These are phyloP conservation scores for Gobius niger DNA, from an alignment of 2,113 vertebrate genomes.

Conservation along the genomic window DNA sequence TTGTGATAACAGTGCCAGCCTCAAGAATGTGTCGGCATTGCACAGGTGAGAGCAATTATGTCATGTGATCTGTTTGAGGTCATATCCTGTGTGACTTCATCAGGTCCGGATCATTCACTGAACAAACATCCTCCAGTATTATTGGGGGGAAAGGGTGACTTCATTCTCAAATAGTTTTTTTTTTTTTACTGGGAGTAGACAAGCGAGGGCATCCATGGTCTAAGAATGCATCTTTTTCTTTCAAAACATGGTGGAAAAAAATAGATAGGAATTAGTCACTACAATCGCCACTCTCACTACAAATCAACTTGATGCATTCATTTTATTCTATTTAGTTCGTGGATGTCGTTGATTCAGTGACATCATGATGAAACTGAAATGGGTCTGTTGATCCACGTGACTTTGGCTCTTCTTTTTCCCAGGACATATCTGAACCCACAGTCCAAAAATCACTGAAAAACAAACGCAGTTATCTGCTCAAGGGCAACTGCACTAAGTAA, in stretches of 20 bases:
- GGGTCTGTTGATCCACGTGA: slow-evolving; percentile 50
- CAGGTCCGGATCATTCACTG: slow-evolving; percentile 32
- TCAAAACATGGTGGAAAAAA: not conserved
- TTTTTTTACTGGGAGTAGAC: slow-evolving; percentile 47
- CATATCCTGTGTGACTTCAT: slow-evolving; percentile 51
- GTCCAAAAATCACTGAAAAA: slow-evolving; percentile 62
- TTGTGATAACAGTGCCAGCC: slow-evolving; percentile 9
- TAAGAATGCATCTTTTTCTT: slow-evolving; percentile 15
- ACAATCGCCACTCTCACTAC: not conserved
- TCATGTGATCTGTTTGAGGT: slow-evolving; percentile 51
- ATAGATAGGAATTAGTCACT: not conserved
- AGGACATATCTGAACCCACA: slow-evolving; percentile 48
- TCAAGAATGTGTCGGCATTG: slow-evolving; percentile 43
- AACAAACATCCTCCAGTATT: slow-evolving; percentile 42
- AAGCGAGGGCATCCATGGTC: slow-evolving; percentile 51
- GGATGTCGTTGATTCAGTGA: slow-evolving; percentile 12
- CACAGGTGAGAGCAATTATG: slow-evolving; percentile 64
- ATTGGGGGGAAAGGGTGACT: slow-evolving; percentile 43
- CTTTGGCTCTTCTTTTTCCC: slow-evolving; percentile 46
- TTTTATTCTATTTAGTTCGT: not conserved
- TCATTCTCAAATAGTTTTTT: slow-evolving; percentile 47
- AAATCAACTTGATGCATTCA: not conserved
- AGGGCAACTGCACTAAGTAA: slow-evolving; percentile 67
- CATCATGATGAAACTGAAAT: slow-evolving; percentile 34
- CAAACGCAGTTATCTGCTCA: slow-evolving; percentile 74